phyloP scores from a whole-genome alignment of 2,113 vertebrate species.

The Nycticryphes semicollaris region DNA sequence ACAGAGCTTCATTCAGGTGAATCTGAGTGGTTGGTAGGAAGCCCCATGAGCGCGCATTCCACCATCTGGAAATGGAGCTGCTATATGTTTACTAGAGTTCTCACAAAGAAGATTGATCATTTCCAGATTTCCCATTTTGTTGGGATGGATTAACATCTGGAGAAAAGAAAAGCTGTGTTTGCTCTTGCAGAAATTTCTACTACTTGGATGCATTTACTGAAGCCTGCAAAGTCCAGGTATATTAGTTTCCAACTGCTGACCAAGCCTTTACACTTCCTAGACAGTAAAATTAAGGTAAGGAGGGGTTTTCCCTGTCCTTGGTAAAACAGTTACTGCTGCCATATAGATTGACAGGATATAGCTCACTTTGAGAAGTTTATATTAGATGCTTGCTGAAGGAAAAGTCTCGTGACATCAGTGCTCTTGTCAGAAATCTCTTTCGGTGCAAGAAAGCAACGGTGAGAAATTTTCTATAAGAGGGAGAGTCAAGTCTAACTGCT shows the following conservation, averaged over 20 bases:
- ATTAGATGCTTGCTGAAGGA: background rate
- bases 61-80: conserved; percentile 65
- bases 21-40: background rate
- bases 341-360: background rate
- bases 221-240: background rate
- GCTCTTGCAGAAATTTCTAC: conserved; percentile 17
- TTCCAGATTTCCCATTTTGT: conserved; percentile 57
- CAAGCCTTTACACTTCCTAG: background rate
- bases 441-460: background rate
- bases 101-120: conserved; percentile 66
- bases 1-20: conserved; percentile 60
- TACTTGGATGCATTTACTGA: background rate
- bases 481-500: background rate
- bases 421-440: background rate
- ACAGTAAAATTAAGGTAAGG: background rate
- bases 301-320: background rate
- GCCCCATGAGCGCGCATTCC: background rate
- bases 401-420: background rate
- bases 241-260: background rate
- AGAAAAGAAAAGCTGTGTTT: background rate
- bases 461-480: background rate
- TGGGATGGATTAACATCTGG: conserved; percentile 46
- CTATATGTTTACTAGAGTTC: conserved; percentile 50
- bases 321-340: background rate
- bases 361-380: background rate